Conservation (phyloP, 23 tunicate species). For the Trididemnum miniatum region DNA sequence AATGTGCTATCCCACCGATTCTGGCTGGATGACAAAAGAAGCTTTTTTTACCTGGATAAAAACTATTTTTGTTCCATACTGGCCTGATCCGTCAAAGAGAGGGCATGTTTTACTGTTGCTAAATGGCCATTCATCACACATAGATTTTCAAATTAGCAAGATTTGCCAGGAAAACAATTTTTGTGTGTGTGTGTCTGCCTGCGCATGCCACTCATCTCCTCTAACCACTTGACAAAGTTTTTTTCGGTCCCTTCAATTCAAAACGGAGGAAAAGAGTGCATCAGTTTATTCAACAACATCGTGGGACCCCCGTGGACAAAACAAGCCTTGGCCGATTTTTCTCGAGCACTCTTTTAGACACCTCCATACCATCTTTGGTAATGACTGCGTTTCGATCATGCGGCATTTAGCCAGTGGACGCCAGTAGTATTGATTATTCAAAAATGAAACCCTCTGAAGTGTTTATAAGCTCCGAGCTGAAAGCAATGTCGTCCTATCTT, state of each 20-base stretch:
- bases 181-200: background rate
- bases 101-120: background rate
- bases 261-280: background rate
- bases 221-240: constrained; percentile 10
- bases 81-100: background rate
- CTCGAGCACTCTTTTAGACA: background rate
- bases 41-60: constrained; percentile 20
- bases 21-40: constrained; percentile 17
- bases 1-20: background rate
- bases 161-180: no score
- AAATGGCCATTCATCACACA: constrained; percentile 14
- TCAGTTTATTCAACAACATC: background rate
- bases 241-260: constrained; percentile 8
- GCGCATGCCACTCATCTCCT: constrained; percentile 1
- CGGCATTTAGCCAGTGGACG: constrained; percentile 14
- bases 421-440: background rate
- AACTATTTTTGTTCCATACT: background rate
- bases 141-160: background rate
- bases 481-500: background rate
- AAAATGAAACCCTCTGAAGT: background rate
- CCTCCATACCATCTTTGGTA: background rate
- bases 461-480: background rate
- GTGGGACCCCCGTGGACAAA: background rate
- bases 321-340: background rate
- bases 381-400: background rate